Conservation (phyloP, 1,140 invertebrate genomes). For the Tyrophagus putrescentiae region DNA sequence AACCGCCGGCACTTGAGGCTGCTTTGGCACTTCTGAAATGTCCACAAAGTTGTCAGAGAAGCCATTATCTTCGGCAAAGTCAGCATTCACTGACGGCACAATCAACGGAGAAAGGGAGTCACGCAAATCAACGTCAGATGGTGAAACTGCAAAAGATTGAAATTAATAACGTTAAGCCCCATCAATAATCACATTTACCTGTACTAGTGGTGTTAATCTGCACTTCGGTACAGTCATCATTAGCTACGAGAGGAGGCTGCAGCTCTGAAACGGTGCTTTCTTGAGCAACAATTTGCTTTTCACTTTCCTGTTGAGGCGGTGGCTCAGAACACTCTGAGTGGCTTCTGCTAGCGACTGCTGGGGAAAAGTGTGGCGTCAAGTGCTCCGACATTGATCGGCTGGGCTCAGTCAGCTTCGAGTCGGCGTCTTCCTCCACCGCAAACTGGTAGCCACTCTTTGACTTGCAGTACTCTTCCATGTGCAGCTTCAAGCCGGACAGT, state of each 20-base stretch:
- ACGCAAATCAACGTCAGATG: no score
- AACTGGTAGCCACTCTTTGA: background rate
- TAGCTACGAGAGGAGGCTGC: background rate
- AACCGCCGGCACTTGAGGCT: no score
- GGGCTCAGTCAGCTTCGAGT: background rate
- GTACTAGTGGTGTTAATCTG: background rate
- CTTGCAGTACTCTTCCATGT: background rate
- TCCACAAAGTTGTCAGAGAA: no score
- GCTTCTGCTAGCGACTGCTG: no score
- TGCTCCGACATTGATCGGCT: background rate
- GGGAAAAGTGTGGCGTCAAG: background rate
- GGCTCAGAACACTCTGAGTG: background rate
- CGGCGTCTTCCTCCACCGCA: background rate
- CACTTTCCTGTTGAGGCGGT: no score
- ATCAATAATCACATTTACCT: background rate
- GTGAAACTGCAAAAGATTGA: no score
- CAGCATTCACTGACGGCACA: no score
- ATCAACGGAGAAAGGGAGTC: no score
- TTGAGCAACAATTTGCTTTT: background rate
- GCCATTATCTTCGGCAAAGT: no score
- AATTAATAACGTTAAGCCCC: no score
- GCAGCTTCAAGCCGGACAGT: background rate
- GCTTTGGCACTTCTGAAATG: no score
- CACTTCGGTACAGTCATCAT: background rate
- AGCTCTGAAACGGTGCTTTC: background rate